Evolutionary conservation across 2,113 vertebrate genomes (phyloP).

Genomic region (Todiramphus chloris): DNA sequence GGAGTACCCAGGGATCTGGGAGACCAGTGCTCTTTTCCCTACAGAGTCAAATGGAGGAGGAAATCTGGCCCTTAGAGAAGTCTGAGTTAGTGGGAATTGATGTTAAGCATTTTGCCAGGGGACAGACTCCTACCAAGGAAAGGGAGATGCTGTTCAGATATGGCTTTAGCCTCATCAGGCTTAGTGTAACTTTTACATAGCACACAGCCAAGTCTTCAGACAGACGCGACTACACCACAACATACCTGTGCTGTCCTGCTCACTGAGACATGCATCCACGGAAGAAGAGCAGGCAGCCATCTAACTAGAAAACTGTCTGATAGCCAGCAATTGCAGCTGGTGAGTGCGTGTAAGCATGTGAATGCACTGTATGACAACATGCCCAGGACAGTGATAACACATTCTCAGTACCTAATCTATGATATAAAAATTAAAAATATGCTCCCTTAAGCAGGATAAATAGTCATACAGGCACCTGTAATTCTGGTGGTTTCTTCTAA

Average conservation of each 20-base stretch:
- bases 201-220: background rate
- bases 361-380: background rate
- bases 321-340: background rate
- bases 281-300: background rate
- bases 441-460: background rate
- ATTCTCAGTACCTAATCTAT: background rate
- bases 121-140: background rate
- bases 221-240: background rate
- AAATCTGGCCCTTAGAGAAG: background rate
- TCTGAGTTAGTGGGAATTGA: background rate
- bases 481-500: background rate
- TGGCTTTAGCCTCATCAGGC: background rate
- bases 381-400: background rate
- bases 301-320: background rate
- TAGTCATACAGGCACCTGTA: background rate
- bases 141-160: background rate
- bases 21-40: background rate
- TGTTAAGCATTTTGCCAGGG: background rate
- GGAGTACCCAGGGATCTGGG: background rate
- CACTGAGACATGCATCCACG: background rate
- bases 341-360: fast-evolving
- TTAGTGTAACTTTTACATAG: background rate
- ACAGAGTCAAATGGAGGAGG: background rate
- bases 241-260: background rate
- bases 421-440: background rate